Conservation (phyloP, 2,113 vertebrate species). For the Misgurnus mizolepis region DNA sequence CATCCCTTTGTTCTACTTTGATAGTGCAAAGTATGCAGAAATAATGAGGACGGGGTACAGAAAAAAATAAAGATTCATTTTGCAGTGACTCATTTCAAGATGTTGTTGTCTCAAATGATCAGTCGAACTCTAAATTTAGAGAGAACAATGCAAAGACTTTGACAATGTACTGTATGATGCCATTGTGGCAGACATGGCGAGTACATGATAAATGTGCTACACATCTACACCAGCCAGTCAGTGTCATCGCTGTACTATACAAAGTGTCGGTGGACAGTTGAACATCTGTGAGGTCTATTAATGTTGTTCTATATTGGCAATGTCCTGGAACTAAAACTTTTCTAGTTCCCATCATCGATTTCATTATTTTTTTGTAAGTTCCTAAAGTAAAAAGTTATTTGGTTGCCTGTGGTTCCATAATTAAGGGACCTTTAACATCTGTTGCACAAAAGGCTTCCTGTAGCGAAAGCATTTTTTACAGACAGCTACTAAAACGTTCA, state of each 20-base stretch:
- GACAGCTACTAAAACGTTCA: too few relatives aligned
- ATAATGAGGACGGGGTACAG: slow-evolving; percentile 38
- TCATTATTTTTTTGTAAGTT: too few relatives aligned
- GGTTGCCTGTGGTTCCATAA: too few relatives aligned
- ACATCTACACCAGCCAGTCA: slow-evolving; percentile 9
- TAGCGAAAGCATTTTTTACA: too few relatives aligned
- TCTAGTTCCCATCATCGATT: too few relatives aligned
- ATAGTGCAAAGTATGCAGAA: slow-evolving; percentile 60
- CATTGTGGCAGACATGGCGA: slow-evolving; percentile 38
- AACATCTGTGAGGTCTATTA: slow-evolving; percentile 38
- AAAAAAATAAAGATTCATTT: slow-evolving; percentile 47
- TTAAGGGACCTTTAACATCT: too few relatives aligned
- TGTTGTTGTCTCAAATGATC: slow-evolving; percentile 41
- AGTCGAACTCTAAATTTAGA: slow-evolving; percentile 56
- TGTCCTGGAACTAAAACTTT: not conserved
- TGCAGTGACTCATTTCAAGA: slow-evolving; percentile 24
- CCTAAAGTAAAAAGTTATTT: too few relatives aligned
- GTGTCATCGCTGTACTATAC: slow-evolving; percentile 21
- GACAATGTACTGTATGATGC: slow-evolving; percentile 13
- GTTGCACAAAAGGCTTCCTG: too few relatives aligned
- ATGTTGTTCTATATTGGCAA: not conserved
- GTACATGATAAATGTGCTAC: slow-evolving; percentile 11
- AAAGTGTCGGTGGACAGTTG: slow-evolving; percentile 26
- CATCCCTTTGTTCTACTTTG: slow-evolving; percentile 62
- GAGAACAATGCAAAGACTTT: slow-evolving; percentile 42